These are phyloP conservation scores for Momotus momota DNA, from an alignment of 2,797 vertebrate genomes.

Conservation along the genomic window DNA sequence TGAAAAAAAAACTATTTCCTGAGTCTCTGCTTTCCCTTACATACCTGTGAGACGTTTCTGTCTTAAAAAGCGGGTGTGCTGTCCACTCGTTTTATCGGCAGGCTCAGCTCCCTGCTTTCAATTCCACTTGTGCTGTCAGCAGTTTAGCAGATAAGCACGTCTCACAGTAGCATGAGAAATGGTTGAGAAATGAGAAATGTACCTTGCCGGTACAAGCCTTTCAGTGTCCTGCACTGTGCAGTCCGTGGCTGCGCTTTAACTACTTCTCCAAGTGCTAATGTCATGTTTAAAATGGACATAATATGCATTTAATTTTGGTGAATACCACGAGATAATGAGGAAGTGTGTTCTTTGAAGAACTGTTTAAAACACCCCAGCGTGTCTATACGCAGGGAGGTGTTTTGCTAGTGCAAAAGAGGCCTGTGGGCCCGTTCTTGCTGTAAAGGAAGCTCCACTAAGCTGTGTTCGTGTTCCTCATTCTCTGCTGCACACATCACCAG, in stretches of 20 bases:
- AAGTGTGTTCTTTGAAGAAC: neutral
- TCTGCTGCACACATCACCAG: neutral
- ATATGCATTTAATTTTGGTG: neutral
- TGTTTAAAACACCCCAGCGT: neutral
- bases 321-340: neutral
- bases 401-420: neutral
- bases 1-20: neutral
- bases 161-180: neutral
- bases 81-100: accelerated
- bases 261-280: neutral
- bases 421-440: accelerated
- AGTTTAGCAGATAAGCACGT: neutral
- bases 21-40: neutral
- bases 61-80: neutral
- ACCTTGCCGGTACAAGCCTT: neutral
- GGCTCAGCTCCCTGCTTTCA: neutral
- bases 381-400: neutral
- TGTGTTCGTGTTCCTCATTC: neutral
- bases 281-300: neutral
- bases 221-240: neutral
- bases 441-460: neutral
- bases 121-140: neutral
- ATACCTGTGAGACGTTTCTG: neutral
- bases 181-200: too few relatives aligned
- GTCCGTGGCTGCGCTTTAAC: neutral